Evolutionary conservation across 2,797 vertebrate genomes (phyloP), one percentile per base, ranked within the genome.

Genomic region (Mus spretus): DNA sequence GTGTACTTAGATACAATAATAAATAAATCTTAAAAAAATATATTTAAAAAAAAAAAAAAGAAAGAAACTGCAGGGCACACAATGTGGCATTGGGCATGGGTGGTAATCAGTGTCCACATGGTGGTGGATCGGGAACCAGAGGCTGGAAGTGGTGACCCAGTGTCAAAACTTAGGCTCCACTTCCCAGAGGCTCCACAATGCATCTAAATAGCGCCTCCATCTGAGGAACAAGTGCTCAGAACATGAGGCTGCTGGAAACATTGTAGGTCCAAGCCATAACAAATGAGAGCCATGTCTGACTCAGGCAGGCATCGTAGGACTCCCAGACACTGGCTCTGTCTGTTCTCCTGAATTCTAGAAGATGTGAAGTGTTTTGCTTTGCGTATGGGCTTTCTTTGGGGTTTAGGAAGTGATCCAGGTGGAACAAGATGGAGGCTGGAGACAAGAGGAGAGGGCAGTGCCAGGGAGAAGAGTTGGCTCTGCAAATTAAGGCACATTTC

Each of bases 341-440:
- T 70, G 34, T 15, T 47, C 61, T 81, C 75, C 79, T 17, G 8
- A 47, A 50, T 67, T 86, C 70, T 31, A 57, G 89, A 70, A 81
- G 12, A 6, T 6, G 6, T 0, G 0, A n/a, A 5, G 40, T 1
- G 1, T 34, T 80, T 34, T 15, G 24, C 24, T 72, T 72, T 37
- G 50, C 17, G 19, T 15, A 1, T 22, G 34, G 20, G 57, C 20
- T 80, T 75, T 89, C 44, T 67, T 50, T 67, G 19, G 44, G 81
- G 40, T 22, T 67, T 67, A 50, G 63, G 28, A 85, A 44, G 63
- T 57, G 13, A 55, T 22, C 84, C 65, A 87, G 22, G 84, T 55
- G 17, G 84, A 55, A 9, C 65, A 53, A 53, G 50, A 17, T 55
- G 47, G 74, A 50, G 50, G 50, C 50, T 10, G 50, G 63, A 89